These are phyloP conservation scores for Pimephales promelas DNA, from an alignment of 2,113 vertebrate species.

Conservation along the genomic window DNA sequence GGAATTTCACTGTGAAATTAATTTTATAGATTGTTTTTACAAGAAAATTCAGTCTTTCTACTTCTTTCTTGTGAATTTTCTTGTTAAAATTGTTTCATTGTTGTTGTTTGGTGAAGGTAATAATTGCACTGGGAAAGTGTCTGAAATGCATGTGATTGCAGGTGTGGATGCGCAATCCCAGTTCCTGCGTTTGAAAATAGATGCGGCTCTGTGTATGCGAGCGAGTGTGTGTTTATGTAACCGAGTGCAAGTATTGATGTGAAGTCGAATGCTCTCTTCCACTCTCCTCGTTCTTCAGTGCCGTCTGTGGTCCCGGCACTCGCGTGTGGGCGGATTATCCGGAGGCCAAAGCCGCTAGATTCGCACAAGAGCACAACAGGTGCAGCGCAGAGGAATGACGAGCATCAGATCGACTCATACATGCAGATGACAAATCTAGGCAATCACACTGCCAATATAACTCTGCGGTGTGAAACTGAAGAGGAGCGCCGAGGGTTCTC, in stretches of 20 bases:
- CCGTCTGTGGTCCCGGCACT: slow-evolving; percentile 65
- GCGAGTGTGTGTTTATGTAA: slow-evolving; percentile 69
- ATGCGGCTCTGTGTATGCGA: slow-evolving; percentile 13
- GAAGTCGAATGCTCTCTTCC: slow-evolving; percentile 65
- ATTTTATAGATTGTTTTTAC: background rate
- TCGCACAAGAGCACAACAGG: slow-evolving; percentile 34
- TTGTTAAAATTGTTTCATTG: background rate
- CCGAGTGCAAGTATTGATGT: slow-evolving; percentile 67
- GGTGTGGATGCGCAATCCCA: background rate
- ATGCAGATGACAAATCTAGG: background rate
- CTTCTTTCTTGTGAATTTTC: background rate
- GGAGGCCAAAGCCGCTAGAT: slow-evolving; percentile 61
- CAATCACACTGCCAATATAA: background rate
- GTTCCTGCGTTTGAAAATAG: background rate
- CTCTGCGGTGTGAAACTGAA: background rate
- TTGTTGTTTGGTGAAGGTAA: background rate
- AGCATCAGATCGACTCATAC: background rate
- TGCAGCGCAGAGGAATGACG: background rate
- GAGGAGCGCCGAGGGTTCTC: background rate
- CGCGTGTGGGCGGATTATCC: slow-evolving; percentile 74
- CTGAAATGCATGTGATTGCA: background rate
- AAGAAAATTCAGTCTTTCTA: background rate
- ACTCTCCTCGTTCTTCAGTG: slow-evolving; percentile 49
- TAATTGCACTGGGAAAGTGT: background rate
- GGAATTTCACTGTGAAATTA: background rate